phyloP scores from a whole-genome alignment of 1,140 invertebrate genomes.

The Drosophila micromelanica region DNA sequence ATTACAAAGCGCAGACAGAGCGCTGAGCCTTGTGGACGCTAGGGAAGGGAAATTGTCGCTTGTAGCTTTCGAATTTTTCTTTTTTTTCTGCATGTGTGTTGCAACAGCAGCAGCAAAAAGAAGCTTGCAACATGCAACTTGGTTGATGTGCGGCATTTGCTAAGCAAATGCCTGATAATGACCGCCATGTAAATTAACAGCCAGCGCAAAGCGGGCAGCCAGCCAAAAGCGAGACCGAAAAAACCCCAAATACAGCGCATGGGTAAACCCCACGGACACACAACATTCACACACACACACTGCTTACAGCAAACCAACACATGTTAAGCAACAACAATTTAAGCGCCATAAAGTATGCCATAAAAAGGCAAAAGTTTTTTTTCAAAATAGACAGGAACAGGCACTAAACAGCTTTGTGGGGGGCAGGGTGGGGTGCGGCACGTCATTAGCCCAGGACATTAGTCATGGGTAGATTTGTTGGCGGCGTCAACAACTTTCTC shows the following conservation, averaged over 20 bases:
- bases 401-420: background rate
- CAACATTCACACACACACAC: background rate
- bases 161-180: constrained; percentile 55
- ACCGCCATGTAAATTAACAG: constrained; percentile 50
- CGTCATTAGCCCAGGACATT: constrained; percentile 74
- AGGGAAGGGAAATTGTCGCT: constrained; percentile 4
- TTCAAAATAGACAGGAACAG: constrained; percentile 62
- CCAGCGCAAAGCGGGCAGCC: constrained; percentile 1
- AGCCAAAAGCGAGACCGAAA: constrained; percentile 3
- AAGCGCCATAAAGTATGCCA: constrained; percentile 80
- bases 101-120: background rate
- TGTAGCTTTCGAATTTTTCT: constrained; percentile 5
- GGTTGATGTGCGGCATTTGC: constrained; percentile 34
- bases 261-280: constrained; percentile 27
- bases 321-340: constrained; percentile 67
- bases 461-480: constrained; percentile 63
- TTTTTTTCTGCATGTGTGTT: constrained; percentile 7
- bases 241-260: constrained; percentile 31
- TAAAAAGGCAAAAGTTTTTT: constrained; percentile 68
- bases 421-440: constrained; percentile 37
- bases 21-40: constrained; percentile 8
- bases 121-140: constrained; percentile 33
- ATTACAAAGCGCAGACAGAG: constrained; percentile 72
- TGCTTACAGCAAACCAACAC: constrained; percentile 19
- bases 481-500: constrained; percentile 66